Conservation (phyloP, 2,113 vertebrate genomes). For the Eretmochelys imbricata region DNA sequence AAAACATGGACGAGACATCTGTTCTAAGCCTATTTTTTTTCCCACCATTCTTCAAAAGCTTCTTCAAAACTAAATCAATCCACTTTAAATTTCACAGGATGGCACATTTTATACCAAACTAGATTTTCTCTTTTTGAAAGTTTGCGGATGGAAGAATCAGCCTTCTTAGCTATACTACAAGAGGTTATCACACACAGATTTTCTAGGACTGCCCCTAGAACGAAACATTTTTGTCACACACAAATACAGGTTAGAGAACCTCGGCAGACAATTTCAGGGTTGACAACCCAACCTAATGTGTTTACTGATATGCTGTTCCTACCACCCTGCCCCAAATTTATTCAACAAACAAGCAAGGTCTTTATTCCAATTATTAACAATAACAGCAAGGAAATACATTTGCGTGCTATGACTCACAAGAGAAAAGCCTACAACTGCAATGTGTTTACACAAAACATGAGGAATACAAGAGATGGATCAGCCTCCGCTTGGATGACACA, state of each 20-base stretch:
- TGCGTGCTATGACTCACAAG: not conserved
- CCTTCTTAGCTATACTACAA: not conserved
- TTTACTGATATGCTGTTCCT: not conserved
- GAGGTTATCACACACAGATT: not conserved
- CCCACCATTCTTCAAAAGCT: not conserved
- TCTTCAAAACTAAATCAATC: not conserved
- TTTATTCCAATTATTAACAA: not conserved
- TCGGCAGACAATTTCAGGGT: not conserved
- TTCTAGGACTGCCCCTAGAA: not conserved
- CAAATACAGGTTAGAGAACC: not conserved
- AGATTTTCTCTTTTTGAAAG: not conserved
- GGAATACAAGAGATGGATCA: not conserved
- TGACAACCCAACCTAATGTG: accelerated
- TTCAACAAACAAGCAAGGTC: not conserved
- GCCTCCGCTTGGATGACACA: not conserved
- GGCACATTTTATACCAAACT: accelerated
- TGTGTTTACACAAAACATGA: conserved; percentile 13
- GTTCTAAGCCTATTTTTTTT: not conserved
- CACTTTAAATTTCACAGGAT: not conserved
- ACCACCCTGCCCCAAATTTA: accelerated
- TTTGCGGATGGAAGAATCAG: not conserved
- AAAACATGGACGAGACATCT: not conserved
- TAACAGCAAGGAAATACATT: not conserved
- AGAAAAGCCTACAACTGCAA: not conserved
- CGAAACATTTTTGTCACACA: not conserved